Conservation (phyloP, 2,888 invertebrate species). For the Timandra comae region DNA sequence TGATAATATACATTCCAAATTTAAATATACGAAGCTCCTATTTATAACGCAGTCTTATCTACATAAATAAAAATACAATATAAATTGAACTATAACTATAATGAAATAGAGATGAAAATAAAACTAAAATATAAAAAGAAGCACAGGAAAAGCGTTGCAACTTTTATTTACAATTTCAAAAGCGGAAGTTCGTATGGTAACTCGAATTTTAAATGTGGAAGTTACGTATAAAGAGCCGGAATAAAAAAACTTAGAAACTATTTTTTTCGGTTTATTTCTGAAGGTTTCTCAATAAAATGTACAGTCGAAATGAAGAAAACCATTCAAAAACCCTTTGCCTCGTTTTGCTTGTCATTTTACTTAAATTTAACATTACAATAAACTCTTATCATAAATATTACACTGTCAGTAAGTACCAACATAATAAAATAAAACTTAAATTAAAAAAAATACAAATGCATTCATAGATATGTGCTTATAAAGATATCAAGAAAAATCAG, state of each 20-base stretch:
- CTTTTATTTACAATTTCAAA: conserved; percentile 55
- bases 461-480: conserved; percentile 57
- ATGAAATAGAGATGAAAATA: conserved; percentile 6
- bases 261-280: conserved; percentile 49
- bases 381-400: conserved; percentile 20
- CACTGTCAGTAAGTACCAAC: conserved; percentile 24
- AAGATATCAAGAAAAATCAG: conserved; percentile 55
- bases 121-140: too few relatives aligned
- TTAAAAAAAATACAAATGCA: conserved; percentile 56
- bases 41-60: conserved; percentile 36
- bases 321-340: conserved; percentile 69
- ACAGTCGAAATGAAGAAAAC: conserved; percentile 56
- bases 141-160: conserved; percentile 33
- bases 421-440: conserved; percentile 37
- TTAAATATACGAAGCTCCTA: conserved; percentile 1
- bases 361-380: too few relatives aligned
- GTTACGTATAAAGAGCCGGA: conserved; percentile 47
- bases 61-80: conserved; percentile 19
- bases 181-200: conserved; percentile 64
- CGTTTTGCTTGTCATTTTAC: conserved; percentile 66
- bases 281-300: conserved; percentile 63
- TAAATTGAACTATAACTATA: conserved; percentile 4
- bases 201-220: conserved; percentile 61
- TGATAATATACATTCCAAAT: conserved; percentile 2
- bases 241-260: conserved; percentile 38